Conservation (phyloP, 2,113 vertebrate genomes). For the Capreolus pygargus region DNA sequence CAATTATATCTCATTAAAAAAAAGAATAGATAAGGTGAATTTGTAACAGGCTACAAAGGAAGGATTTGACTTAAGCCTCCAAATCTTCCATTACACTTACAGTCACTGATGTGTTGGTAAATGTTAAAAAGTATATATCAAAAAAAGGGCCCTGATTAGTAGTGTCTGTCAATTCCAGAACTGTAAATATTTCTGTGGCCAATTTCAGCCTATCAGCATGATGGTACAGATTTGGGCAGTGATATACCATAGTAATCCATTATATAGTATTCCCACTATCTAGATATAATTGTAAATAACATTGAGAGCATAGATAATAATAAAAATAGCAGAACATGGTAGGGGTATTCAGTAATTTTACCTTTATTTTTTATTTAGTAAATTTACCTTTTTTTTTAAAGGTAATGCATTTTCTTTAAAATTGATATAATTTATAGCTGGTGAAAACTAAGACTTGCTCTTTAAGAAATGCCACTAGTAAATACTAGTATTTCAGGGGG, state of each 20-base stretch:
- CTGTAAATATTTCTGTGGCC: not conserved
- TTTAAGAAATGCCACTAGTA: not conserved
- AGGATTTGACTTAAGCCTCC: not conserved
- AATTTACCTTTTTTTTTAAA: not conserved
- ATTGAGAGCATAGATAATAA: not conserved
- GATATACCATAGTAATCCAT: not conserved
- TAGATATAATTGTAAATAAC: not conserved
- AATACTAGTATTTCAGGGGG: not conserved
- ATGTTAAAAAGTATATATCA: not conserved
- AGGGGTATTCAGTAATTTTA: not conserved
- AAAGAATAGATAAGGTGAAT: not conserved
- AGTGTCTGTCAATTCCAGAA: not conserved
- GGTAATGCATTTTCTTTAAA: not conserved
- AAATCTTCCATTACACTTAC: not conserved
- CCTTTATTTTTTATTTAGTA: not conserved
- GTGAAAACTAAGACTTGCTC: not conserved
- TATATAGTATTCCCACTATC: not conserved
- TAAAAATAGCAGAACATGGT: not conserved
- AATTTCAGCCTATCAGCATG: not conserved
- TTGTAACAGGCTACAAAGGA: not conserved
- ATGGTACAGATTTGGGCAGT: not conserved
- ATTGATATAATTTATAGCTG: not conserved
- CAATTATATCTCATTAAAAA: not conserved
- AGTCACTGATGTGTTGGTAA: not conserved
- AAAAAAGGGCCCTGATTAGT: not conserved